phyloP scores from a whole-genome alignment of 2,113 vertebrate genomes.

The Mastomys natalensis region DNA sequence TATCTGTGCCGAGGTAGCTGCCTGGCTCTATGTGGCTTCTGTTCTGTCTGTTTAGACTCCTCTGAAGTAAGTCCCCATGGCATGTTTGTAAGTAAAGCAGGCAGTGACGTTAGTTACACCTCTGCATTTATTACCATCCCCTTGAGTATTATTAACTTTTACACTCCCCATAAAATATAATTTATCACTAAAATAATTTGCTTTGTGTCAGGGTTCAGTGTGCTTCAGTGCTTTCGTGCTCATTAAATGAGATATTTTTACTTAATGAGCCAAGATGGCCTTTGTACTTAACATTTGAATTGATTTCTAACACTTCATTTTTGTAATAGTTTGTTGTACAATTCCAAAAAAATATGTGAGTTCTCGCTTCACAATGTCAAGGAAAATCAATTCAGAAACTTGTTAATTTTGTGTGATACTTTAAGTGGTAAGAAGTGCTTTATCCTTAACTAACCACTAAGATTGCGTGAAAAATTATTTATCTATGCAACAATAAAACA shows the following conservation, averaged over 20 bases:
- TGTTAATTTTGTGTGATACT: conserved; percentile 25
- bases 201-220: conserved; percentile 91
- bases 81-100: conserved; percentile 88
- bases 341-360: conserved; percentile 75
- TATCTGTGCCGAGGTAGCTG: conserved; percentile 35
- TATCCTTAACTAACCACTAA: conserved; percentile 29
- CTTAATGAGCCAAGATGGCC: conserved; percentile 90
- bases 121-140: conserved; percentile 89
- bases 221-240: conserved; percentile 89
- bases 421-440: conserved; percentile 52
- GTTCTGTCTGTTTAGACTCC: conserved; percentile 76
- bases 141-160: conserved; percentile 91
- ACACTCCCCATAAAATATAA: conserved; percentile 91
- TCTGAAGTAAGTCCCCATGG: conserved; percentile 86
- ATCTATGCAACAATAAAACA: conserved; percentile 5
- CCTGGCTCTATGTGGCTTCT: conserved; percentile 55
- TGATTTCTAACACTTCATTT: conserved; percentile 87
- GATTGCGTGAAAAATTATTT: neutral
- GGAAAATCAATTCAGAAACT: conserved; percentile 73
- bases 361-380: conserved; percentile 79
- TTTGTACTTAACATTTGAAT: conserved; percentile 87
- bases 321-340: conserved; percentile 83
- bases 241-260: conserved; percentile 92
- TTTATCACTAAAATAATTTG: conserved; percentile 92
- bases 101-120: conserved; percentile 87